These are phyloP conservation scores for Trochalopteron elliotii DNA, from an alignment of 2,113 vertebrate species.

Conservation along the genomic window DNA sequence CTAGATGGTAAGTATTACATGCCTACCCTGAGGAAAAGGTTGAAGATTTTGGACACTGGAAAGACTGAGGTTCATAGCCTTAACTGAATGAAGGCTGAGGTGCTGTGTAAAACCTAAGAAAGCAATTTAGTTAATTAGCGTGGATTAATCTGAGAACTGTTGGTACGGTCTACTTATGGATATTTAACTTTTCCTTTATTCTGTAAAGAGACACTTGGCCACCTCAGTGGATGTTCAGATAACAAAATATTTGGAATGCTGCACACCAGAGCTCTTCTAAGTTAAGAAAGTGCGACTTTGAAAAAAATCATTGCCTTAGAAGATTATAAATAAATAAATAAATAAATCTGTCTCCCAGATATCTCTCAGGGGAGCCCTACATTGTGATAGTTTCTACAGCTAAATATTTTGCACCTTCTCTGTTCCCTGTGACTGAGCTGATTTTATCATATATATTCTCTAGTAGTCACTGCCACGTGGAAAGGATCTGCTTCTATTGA, in stretches of 20 bases:
- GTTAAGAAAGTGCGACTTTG: background rate
- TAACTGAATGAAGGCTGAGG: background rate
- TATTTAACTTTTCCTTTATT: background rate
- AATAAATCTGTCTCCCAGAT: background rate
- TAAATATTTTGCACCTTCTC: background rate
- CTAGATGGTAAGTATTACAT: background rate
- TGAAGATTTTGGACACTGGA: background rate
- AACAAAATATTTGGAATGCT: background rate
- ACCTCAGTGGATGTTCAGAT: background rate
- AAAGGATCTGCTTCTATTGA: background rate
- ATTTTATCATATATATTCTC: background rate
- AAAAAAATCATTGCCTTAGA: background rate
- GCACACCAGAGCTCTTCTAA: background rate
- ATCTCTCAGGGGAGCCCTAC: background rate
- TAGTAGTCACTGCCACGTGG: background rate
- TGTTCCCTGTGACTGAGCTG: background rate
- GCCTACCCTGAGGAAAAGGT: background rate
- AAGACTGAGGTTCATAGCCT: background rate
- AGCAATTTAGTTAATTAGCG: background rate
- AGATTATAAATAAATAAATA: background rate
- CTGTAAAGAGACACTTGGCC: background rate
- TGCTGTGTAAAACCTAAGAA: background rate
- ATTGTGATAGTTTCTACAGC: background rate
- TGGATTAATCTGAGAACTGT: background rate
- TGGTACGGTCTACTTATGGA: background rate